Conservation (phyloP, 1,140 invertebrate genomes). For the Heliconius himera region DNA sequence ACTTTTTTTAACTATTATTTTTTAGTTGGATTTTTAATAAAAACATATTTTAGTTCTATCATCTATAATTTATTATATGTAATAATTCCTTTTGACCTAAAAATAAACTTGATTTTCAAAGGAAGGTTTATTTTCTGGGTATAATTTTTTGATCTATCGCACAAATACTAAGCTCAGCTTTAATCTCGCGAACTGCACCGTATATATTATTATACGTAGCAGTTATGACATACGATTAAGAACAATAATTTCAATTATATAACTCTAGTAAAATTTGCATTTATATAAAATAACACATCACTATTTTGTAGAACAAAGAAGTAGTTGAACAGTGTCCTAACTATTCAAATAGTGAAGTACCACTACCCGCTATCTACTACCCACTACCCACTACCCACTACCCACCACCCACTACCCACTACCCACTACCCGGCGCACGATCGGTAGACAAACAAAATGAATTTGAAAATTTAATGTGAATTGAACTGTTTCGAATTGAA, state of each 20-base stretch:
- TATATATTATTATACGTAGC: not conserved
- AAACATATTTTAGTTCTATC: too few species aligned
- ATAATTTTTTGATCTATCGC: too few species aligned
- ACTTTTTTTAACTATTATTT: too few species aligned
- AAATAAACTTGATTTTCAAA: too few species aligned
- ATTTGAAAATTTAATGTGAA: conserved; percentile 8
- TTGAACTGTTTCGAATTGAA: conserved; percentile 9
- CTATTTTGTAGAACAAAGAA: not conserved
- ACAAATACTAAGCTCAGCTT: too few species aligned
- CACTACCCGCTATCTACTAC: too few species aligned
- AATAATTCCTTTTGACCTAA: too few species aligned
- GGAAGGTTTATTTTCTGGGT: too few species aligned
- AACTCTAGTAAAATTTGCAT: not conserved
- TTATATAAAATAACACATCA: not conserved
- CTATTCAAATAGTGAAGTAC: conserved; percentile 6
- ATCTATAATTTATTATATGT: too few species aligned
- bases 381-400: too few species aligned
- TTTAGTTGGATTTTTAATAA: too few species aligned
- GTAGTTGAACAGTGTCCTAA: not conserved
- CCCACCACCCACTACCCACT: not conserved
- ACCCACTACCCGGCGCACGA: not conserved
- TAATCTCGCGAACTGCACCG: too few species aligned
- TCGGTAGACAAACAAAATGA: conserved; percentile 4
- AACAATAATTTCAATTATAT: not conserved
- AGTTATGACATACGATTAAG: not conserved